Conservation (phyloP, 30 jellyfish, hydroid and myxozoan species). For the Aurelia sp. region DNA sequence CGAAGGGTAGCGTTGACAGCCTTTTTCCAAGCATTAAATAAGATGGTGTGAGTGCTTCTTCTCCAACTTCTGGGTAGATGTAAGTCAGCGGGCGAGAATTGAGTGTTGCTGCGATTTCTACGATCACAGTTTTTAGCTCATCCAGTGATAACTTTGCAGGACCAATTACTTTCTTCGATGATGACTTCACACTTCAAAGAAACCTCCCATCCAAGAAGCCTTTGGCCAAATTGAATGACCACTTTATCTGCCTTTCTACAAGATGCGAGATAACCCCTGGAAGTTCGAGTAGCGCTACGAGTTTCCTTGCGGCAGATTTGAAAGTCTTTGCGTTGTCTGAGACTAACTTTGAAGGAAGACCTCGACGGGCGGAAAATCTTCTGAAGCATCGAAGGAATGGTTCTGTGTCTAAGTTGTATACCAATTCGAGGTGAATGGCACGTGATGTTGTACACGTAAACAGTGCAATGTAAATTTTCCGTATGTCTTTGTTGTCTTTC, state of each 20-base stretch:
- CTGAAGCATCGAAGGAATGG: slow-evolving; percentile 17
- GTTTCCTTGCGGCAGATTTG: slow-evolving; percentile 11
- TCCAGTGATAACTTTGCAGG: too few relatives aligned
- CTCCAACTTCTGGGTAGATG: slow-evolving; percentile 2
- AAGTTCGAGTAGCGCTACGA: background rate
- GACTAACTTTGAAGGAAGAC: slow-evolving; percentile 8
- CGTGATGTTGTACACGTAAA: slow-evolving; percentile 34
- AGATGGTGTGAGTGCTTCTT: slow-evolving; percentile 19
- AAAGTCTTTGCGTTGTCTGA: slow-evolving; percentile 6
- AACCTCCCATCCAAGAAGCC: slow-evolving; percentile 37
- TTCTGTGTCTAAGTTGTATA: background rate
- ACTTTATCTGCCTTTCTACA: background rate
- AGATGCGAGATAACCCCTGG: background rate
- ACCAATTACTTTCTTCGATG: too few relatives aligned
- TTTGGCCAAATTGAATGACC: slow-evolving; percentile 13
- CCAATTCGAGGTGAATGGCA: background rate
- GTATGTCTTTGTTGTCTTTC: background rate
- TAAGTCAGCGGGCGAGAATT: slow-evolving; percentile 12
- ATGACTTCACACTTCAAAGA: background rate
- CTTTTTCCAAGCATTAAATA: background rate
- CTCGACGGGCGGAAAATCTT: slow-evolving; percentile 48
- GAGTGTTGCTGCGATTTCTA: background rate
- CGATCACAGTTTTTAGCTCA: too few relatives aligned
- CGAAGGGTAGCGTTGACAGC: too few relatives aligned
- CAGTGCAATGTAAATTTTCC: slow-evolving; percentile 21